Base-by-base conservation (phyloP, 2,797 vertebrate species). In the Dromococcyx pavoninus region DNA sequence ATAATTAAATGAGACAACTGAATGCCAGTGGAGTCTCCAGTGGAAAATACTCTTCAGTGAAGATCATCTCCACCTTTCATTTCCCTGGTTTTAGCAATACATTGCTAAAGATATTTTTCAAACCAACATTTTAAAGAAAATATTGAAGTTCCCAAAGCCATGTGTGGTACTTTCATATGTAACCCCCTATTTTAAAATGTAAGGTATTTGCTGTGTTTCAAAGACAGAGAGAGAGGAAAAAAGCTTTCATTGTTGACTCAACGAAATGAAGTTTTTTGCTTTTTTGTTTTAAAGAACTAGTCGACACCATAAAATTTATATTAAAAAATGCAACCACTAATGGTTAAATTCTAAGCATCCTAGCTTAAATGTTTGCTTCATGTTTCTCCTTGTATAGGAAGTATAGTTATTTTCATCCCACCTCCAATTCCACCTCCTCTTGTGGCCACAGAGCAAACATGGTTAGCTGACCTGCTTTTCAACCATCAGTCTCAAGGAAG, bases 1-100 rank as follows among this genome's bases (percentile, higher is more conserved):
- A 97, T 98, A 98, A 98, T 98, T 98, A 98, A 98, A 98, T 97
- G 97, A 98, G 97, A 98, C 98, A 98, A 97, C 96, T 96, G 97
- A 98, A 98, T 98, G 95, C 97, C 91, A 83, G 81, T 97, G 96
- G 97, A 97, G 97, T 97, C 96, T 97, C 97, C 94, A 96, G 95
- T 94, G 92, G 97, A 97, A 98, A 97, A 97, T 94, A 95, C 91
- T 97, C 95, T 96, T 97, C 94, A 88, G 83, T 91, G 88, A 93
- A 94, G 62, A 96, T 95, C 91, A 91, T 97, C 92, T 95, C 91
- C 91, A 96, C 82, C 71, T 92, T 96, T 95, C 70, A 78, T 97
- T 95, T 96, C 58, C 46, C 44, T 70, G 13, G 7, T 70, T 97
- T 95, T 96, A 97, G 41, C 66, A 72, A 89, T 96, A 97, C 91